Conservation (phyloP, 2,797 vertebrate genomes). For the Xiphophorus birchmanni region DNA sequence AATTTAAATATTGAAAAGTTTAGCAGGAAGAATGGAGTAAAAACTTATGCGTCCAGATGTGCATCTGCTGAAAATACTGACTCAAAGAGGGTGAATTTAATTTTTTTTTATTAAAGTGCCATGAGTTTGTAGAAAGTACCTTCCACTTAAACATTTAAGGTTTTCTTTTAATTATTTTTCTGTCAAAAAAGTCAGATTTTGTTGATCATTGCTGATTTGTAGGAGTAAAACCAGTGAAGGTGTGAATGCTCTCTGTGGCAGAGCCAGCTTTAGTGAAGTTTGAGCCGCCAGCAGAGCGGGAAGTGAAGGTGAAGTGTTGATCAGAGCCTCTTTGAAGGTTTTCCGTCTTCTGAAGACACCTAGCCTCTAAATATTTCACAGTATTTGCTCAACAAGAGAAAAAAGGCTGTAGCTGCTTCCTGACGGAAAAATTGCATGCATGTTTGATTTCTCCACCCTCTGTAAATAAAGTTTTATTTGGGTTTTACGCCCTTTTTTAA, state of each 20-base stretch:
- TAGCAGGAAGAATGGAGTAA: too few relatives aligned
- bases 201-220: neutral
- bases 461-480: slow-evolving; percentile 35
- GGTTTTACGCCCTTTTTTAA: slow-evolving; percentile 1
- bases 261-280: neutral
- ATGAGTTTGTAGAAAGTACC: too few relatives aligned
- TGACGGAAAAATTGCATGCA: slow-evolving; percentile 4
- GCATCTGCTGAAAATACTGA: too few relatives aligned
- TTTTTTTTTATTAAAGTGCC: too few relatives aligned
- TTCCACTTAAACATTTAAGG: too few relatives aligned
- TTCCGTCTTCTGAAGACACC: slow-evolving; percentile 43
- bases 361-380: slow-evolving; percentile 57
- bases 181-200: neutral
- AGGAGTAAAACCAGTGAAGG: neutral
- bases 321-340: slow-evolving; percentile 34
- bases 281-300: neutral
- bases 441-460: slow-evolving; percentile 39
- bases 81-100: too few relatives aligned
- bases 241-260: neutral
- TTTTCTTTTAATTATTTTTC: neutral
- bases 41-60: too few relatives aligned
- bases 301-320: slow-evolving; percentile 22
- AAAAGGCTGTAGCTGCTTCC: slow-evolving; percentile 20
- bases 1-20: too few relatives aligned
- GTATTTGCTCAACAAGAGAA: slow-evolving; percentile 51